These are phyloP conservation scores for Rhynchophorus ferrugineus DNA, from an alignment of 1,140 invertebrate species.

Conservation along the genomic window DNA sequence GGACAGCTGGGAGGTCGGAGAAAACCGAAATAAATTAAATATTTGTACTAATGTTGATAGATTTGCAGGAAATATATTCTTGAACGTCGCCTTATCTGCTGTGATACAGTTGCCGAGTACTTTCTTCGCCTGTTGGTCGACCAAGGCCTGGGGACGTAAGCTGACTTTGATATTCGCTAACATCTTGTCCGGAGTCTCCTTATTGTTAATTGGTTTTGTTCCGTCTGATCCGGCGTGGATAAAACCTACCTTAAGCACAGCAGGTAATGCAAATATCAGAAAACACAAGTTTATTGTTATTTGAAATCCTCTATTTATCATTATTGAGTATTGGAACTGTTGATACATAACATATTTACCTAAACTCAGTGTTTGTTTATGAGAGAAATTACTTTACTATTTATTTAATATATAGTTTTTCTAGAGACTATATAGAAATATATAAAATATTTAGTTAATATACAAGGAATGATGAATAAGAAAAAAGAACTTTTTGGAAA, in stretches of 20 bases:
- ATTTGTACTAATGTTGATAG: constrained; percentile 27
- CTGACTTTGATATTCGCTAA: constrained; percentile 56
- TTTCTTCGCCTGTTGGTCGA: constrained; percentile 55
- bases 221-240: constrained; percentile 44
- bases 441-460: too few species aligned
- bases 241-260: constrained; percentile 46
- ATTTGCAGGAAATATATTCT: constrained; percentile 53
- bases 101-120: constrained; percentile 61
- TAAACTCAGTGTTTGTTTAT: too few species aligned
- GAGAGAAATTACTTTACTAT: too few species aligned
- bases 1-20: constrained; percentile 52
- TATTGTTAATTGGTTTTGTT: constrained; percentile 52
- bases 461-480: too few species aligned
- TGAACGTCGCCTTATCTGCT: constrained; percentile 65
- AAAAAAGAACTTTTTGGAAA: too few species aligned
- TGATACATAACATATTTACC: too few species aligned
- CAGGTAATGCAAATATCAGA: constrained; percentile 6
- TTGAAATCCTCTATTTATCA: background rate
- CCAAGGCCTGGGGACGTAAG: constrained; percentile 57
- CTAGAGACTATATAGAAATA: too few species aligned
- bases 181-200: constrained; percentile 52
- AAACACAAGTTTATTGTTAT: background rate
- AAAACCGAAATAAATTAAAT: background rate
- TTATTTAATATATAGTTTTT: too few species aligned
- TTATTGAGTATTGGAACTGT: background rate